phyloP scores from a whole-genome alignment of 2,888 invertebrate species.

The Autographa gamma region DNA sequence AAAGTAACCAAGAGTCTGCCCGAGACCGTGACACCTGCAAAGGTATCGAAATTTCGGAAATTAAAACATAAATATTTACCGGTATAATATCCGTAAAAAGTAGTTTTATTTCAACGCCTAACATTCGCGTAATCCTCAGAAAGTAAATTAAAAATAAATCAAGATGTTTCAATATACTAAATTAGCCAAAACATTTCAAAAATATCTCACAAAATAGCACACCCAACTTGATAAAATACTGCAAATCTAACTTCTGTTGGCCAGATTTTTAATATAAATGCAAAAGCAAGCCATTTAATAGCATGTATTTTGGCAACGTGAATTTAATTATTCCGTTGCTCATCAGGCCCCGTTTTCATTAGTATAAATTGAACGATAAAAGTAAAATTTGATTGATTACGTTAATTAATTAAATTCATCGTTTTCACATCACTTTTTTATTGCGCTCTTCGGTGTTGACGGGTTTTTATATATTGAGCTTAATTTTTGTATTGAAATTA shows the following conservation, averaged over 20 bases:
- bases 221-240: not conserved
- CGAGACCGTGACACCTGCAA: too few species aligned
- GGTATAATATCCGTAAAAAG: too few species aligned
- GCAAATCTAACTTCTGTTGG: not conserved
- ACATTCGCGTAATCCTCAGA: too few species aligned
- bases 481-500: not conserved
- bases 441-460: slow-evolving; percentile 20
- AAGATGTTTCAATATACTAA: too few species aligned
- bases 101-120: too few species aligned
- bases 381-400: slow-evolving; percentile 44
- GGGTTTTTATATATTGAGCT: not conserved
- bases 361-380: slow-evolving; percentile 42
- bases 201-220: too few species aligned
- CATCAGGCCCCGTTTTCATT: slow-evolving; percentile 37
- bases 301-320: slow-evolving; percentile 4
- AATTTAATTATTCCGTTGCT: slow-evolving; percentile 34
- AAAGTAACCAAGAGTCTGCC: too few species aligned
- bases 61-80: too few species aligned
- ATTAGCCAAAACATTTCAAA: too few species aligned
- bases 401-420: slow-evolving; percentile 43
- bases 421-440: slow-evolving; percentile 34
- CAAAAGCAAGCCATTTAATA: not conserved
- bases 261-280: slow-evolving; percentile 6
- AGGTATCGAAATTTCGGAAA: too few species aligned
- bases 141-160: too few species aligned